Percentiles rank a stretch among this genome's conserved stretches.
These are phyloP conservation scores for Eciton burchellii DNA, from an alignment of 1,140 invertebrate genomes.

Conservation along the genomic window DNA sequence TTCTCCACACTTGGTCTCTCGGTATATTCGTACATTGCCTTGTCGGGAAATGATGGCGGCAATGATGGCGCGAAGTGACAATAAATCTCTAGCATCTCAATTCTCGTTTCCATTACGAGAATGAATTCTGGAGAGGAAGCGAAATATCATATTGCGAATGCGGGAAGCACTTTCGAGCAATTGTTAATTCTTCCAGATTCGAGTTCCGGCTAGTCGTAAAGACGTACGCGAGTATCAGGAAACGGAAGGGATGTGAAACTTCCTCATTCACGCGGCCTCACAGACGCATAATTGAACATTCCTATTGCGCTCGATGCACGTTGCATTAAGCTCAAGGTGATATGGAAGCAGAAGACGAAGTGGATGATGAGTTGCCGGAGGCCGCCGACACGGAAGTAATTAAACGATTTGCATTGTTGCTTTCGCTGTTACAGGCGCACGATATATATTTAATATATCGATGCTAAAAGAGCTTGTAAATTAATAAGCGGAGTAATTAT, in stretches of 20 bases:
- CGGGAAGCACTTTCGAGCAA: not conserved
- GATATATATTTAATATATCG: not conserved
- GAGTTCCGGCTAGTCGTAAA: slow-evolving; percentile 15
- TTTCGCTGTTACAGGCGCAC: slow-evolving; percentile 8
- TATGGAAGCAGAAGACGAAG: slow-evolving; percentile 83
- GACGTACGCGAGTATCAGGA: slow-evolving; percentile 13
- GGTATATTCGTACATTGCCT: slow-evolving; percentile 9
- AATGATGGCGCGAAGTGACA: not conserved
- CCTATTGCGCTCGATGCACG: slow-evolving; percentile 64
- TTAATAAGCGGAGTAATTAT: not conserved
- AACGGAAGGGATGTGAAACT: slow-evolving; percentile 59
- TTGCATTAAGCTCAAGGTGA: slow-evolving; percentile 77
- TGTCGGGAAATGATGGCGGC: not conserved
- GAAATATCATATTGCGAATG: not conserved
- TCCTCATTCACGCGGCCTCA: slow-evolving; percentile 42
- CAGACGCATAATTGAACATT: slow-evolving; percentile 31
- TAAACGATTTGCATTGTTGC: slow-evolving; percentile 45
- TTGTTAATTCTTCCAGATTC: slow-evolving; percentile 58
- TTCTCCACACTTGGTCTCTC: not conserved
- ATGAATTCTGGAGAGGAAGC: not conserved
- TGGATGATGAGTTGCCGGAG: slow-evolving; percentile 81
- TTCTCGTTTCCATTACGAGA: not conserved
- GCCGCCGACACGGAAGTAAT: slow-evolving; percentile 78
- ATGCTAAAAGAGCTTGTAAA: not conserved
- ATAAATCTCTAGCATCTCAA: not conserved